Evolutionary conservation across 2,113 vertebrate species (phyloP).

Genomic region (Melanerpes formicivorus): DNA sequence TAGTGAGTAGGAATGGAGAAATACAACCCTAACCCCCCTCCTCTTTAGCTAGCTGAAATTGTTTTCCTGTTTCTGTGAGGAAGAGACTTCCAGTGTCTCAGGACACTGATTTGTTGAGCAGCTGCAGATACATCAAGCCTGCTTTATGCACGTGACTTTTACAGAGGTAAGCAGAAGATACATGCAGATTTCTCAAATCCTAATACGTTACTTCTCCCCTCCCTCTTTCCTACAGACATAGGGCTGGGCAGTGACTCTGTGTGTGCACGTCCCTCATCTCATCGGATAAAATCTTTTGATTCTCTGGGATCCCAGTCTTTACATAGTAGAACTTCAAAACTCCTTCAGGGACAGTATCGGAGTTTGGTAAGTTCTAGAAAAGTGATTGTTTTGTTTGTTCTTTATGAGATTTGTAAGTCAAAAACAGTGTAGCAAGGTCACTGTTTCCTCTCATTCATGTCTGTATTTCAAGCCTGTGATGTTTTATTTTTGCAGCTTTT

Average conservation of each 20-base stretch:
- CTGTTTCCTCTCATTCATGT: background rate
- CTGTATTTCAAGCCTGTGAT: background rate
- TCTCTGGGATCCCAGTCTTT: conserved; percentile 90
- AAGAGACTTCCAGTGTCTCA: background rate
- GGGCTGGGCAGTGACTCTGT: conserved; percentile 96
- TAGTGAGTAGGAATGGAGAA: background rate
- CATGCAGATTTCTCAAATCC: background rate
- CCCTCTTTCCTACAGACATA: conserved; percentile 81
- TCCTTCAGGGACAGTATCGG: conserved; percentile 95
- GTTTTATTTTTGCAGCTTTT: background rate
- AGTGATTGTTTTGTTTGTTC: background rate
- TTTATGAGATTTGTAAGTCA: background rate
- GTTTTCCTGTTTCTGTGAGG: background rate
- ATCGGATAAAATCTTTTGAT: conserved; percentile 96
- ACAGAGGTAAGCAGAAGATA: background rate
- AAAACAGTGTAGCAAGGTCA: background rate
- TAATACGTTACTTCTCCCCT: background rate
- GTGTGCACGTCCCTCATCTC: conserved; percentile 90
- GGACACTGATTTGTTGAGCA: background rate
- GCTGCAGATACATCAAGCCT: background rate
- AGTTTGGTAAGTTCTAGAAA: conserved; percentile 88
- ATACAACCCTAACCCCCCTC: background rate
- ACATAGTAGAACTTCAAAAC: conserved; percentile 90
- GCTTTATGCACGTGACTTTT: background rate
- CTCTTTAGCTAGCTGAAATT: background rate